These are phyloP conservation scores for Stenichneumon culpator DNA, from an alignment of 2,888 invertebrate genomes.

Conservation along the genomic window DNA sequence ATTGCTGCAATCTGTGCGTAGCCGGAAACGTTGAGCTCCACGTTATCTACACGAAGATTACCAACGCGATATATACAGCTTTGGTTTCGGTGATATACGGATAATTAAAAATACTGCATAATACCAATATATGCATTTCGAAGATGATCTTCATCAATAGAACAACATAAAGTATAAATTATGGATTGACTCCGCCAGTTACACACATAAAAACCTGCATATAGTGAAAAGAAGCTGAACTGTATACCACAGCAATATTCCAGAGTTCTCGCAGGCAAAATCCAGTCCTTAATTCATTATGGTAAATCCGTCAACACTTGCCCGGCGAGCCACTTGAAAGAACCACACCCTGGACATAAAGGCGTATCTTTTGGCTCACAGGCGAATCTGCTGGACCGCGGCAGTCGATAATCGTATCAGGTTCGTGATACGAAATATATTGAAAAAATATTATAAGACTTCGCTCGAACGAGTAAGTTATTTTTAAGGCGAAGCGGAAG, in stretches of 20 bases:
- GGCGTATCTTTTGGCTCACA: conserved; percentile 12
- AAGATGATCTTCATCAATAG: neutral
- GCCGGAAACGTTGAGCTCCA: neutral
- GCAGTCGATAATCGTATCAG: conserved; percentile 10
- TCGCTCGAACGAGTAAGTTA: neutral
- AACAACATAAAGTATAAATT: neutral
- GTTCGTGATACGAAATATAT: conserved; percentile 42
- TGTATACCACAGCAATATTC: neutral
- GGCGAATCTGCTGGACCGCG: conserved; percentile 2
- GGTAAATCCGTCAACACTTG: conserved; percentile 77
- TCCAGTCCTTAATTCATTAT: conserved; percentile 77
- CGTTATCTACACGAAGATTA: neutral
- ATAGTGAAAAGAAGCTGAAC: conserved; percentile 5
- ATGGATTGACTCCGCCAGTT: neutral
- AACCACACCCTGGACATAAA: conserved; percentile 78
- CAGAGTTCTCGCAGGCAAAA: conserved; percentile 64
- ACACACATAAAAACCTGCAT: neutral
- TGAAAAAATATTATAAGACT: neutral
- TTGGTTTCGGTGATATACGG: neutral
- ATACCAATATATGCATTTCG: neutral
- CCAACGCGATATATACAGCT: neutral
- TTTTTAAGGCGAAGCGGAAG: neutral
- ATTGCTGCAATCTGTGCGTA: conserved; percentile 2
- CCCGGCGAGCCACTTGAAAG: conserved; percentile 66
- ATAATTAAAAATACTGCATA: neutral